Evolutionary conservation across 30 jellyfish, hydroid and myxozoan species (phyloP).

Genomic region (Rhopilema esculentum): DNA sequence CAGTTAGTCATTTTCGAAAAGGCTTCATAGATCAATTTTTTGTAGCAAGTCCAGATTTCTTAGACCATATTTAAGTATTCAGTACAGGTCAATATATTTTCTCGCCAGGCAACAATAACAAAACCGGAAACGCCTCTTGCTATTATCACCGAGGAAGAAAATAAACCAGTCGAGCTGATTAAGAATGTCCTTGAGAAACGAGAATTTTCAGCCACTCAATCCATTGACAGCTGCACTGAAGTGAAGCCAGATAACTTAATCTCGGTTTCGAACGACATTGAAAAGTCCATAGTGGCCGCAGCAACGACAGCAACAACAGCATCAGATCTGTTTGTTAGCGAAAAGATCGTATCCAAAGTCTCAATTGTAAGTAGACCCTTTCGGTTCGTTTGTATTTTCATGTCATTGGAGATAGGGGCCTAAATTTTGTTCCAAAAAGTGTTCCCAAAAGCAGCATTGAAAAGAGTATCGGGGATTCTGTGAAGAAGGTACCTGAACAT

Average conservation of each 20-base stretch:
- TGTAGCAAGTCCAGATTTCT: too few species aligned
- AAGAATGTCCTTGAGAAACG: slow-evolving; percentile 32
- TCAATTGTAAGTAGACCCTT: slow-evolving; percentile 37
- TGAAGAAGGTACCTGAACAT: not conserved
- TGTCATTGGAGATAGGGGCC: not conserved
- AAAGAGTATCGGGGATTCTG: not conserved
- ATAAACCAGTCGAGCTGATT: slow-evolving; percentile 39
- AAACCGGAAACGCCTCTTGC: slow-evolving; percentile 44
- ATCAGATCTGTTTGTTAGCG: slow-evolving; percentile 16
- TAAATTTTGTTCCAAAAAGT: not conserved
- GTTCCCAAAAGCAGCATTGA: not conserved
- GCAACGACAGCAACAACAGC: slow-evolving; percentile 13
- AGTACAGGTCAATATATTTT: too few species aligned
- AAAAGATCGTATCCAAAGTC: slow-evolving; percentile 36
- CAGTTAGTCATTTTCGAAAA: too few species aligned
- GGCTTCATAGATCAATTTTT: too few species aligned
- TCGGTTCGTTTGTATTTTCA: not conserved
- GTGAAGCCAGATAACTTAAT: not conserved
- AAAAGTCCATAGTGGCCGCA: not conserved
- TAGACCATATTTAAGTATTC: too few species aligned
- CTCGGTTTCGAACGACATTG: not conserved
- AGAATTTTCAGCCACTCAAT: not conserved
- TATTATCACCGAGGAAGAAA: slow-evolving; percentile 40
- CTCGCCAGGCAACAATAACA: slow-evolving; percentile 29
- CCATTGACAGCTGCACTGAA: slow-evolving; percentile 7